Base-by-base conservation (phyloP, 1,140 invertebrate genomes). In the Arctopsyche grandis region DNA sequence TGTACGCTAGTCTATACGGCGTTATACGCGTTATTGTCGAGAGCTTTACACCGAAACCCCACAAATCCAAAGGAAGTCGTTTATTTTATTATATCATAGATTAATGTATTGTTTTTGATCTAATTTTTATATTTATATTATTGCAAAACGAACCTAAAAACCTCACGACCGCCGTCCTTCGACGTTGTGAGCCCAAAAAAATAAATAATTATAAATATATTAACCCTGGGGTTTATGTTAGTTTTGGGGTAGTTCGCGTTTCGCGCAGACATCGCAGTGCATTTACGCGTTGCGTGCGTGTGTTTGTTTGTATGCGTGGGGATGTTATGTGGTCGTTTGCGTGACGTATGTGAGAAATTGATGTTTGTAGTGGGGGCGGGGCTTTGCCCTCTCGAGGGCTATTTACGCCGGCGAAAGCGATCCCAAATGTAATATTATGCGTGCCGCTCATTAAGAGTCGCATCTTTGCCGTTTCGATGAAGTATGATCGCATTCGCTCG, bases 51-150 rank as follows among this genome's bases (percentile, higher is more conserved):
- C 29, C 29, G 7, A 1, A 38, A 38, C 29, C 29, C 29, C 29
- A 38, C 29, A 7, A 38, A 7, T n/a, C 29, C 29, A 38, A 38
- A 38, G 29, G 29, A 38, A 7, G 29, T 38, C 29, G 29, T 38
- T 38, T 38, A 22, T 66, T 22, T 66, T 66, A 66, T n/a, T n/a
- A 22, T 19, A 66, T 26, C 14, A 3, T 24, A 24, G 63, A 66
- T 19, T 66, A 66, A 24, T 66, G 14, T 66, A 66, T 29, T 66
- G 10, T 52, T 66, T 66, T 66, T 24, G 21, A 66, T 66, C 24
- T 26, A 66, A 66, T 26, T 66, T 66, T 26, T 66, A 66, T 66
- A 9, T 26, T 26, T 66, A 29, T 66, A 66, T 66, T 48, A 71
- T 46, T 46, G 38, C 69, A 71, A 71, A 71, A 71, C 16, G 44